phyloP scores from a whole-genome alignment of 2,113 vertebrate genomes.

The Junco hyemalis region DNA sequence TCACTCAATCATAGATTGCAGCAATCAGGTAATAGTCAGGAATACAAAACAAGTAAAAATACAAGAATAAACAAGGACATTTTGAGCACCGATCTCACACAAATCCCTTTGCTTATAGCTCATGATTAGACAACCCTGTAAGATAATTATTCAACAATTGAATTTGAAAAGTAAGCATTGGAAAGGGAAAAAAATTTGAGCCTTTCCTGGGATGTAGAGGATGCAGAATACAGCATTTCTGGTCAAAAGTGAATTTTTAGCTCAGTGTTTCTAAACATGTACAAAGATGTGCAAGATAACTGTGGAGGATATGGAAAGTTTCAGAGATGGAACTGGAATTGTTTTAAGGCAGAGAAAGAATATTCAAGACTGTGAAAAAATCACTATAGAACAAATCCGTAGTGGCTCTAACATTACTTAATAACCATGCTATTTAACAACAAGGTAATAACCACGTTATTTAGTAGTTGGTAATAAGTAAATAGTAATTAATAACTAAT shows the following conservation, averaged over 20 bases:
- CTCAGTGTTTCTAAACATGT: background rate
- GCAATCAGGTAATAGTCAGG: background rate
- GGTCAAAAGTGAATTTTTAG: background rate
- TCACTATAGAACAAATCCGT: background rate
- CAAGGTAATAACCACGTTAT: background rate
- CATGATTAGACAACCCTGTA: background rate
- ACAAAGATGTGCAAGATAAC: background rate
- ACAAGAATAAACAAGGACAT: background rate
- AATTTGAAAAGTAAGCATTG: background rate
- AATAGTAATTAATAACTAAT: background rate
- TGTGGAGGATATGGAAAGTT: background rate
- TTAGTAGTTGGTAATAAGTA: background rate
- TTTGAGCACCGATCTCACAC: background rate
- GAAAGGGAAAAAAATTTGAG: background rate
- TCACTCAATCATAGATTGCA: constrained; percentile 21
- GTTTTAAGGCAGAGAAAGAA: background rate
- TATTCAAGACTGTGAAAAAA: background rate
- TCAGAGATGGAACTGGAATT: background rate
- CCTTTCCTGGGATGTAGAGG: background rate
- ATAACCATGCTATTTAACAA: background rate
- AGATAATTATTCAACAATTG: background rate
- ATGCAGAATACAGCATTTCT: background rate
- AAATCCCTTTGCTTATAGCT: background rate
- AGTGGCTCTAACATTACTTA: background rate
- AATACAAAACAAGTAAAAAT: constrained; percentile 2